phyloP scores from a whole-genome alignment of 2,113 vertebrate genomes.

The Panthera tigris region DNA sequence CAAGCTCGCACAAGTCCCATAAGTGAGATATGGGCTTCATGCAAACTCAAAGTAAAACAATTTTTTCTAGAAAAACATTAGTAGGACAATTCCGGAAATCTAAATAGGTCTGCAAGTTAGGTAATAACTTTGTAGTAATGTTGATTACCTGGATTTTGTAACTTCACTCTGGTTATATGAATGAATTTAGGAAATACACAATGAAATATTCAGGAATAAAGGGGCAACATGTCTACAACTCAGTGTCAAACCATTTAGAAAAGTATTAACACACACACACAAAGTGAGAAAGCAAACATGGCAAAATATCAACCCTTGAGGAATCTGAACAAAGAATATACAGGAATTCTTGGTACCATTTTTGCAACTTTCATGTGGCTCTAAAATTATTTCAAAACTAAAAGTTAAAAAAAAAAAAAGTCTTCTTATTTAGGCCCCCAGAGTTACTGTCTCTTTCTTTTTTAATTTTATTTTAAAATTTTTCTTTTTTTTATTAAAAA shows the following conservation, averaged over 20 bases:
- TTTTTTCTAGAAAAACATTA: not conserved
- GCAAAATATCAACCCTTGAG: not conserved
- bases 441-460: not conserved
- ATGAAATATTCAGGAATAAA: not conserved
- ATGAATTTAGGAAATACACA: not conserved
- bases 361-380: not conserved
- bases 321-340: not conserved
- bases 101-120: not conserved
- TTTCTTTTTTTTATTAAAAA: not conserved
- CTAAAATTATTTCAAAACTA: constrained; percentile 36
- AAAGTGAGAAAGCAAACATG: not conserved
- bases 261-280: not conserved
- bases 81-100: not conserved
- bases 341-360: not conserved
- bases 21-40: not conserved
- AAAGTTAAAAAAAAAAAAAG: not conserved
- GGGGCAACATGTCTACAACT: not conserved
- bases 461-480: not conserved
- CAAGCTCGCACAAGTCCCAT: not conserved
- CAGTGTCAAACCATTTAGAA: not conserved
- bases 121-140: not conserved
- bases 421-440: not conserved
- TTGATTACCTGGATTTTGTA: constrained; percentile 26
- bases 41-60: not conserved
- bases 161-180: not conserved